A percentile compares a stretch with the other conserved stretches of the same genome.
Conservation (phyloP, 2,113 vertebrate species). For the Esox niger region DNA sequence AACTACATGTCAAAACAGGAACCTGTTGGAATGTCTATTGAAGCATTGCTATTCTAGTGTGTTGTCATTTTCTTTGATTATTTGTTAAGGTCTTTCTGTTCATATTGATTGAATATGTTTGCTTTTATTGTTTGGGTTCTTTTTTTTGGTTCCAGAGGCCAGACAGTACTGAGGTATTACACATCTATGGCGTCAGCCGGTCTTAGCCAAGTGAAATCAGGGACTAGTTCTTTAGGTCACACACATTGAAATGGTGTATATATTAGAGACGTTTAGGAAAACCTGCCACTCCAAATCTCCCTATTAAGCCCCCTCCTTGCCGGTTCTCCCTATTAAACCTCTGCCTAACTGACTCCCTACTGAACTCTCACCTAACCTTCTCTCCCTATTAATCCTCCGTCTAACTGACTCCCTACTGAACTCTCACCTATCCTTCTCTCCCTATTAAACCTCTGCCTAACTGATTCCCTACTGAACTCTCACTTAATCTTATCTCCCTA, state of each 20-base stretch:
- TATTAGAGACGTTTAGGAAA: conserved; percentile 64
- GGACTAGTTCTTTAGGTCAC: conserved; percentile 75
- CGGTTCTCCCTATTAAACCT: conserved; percentile 30
- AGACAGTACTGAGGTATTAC: conserved; percentile 40
- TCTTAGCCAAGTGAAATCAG: conserved; percentile 74
- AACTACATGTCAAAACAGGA: conserved; percentile 44
- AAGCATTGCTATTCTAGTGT: conserved; percentile 46
- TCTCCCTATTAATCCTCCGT: no score
- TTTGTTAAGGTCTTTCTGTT: conserved; percentile 1
- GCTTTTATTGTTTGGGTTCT: conserved; percentile 18
- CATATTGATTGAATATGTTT: conserved; percentile 31
- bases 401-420: no score
- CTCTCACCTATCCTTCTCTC: no score
- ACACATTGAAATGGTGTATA: conserved; percentile 67
- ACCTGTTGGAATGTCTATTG: conserved; percentile 46
- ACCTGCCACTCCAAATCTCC: conserved; percentile 49
- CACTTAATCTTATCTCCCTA: no score
- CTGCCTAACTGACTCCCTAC: no score
- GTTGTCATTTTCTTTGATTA: conserved; percentile 48
- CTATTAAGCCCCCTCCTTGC: conserved; percentile 17
- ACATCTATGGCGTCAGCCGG: conserved; percentile 53
- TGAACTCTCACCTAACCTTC: no score
- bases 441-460: no score
- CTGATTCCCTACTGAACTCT: no score
- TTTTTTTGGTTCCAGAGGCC: conserved; percentile 41